phyloP scores from a whole-genome alignment of 2,888 invertebrate species.

The Smittia sp. region DNA sequence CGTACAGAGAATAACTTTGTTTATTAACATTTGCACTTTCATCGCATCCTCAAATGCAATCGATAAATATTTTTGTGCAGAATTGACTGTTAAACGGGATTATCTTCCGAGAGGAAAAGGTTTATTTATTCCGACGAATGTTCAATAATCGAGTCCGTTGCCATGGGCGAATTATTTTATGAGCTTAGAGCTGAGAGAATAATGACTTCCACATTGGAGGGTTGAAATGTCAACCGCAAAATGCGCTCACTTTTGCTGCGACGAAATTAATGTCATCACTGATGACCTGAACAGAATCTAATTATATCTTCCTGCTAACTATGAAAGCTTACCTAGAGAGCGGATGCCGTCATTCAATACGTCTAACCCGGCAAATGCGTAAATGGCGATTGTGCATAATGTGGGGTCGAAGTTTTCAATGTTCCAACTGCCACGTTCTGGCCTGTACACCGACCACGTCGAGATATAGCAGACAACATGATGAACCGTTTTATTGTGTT shows the following conservation, averaged over 20 bases:
- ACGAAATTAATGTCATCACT: not conserved
- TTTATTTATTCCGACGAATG: not conserved
- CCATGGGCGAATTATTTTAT: not conserved
- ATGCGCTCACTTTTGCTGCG: not conserved
- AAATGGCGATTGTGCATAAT: slow-evolving; percentile 77
- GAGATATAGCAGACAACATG: slow-evolving; percentile 76
- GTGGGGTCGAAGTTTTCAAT: slow-evolving; percentile 68
- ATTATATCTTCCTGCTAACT: not conserved
- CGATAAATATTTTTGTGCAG: not conserved
- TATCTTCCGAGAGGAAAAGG: not conserved
- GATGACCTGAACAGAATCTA: not conserved
- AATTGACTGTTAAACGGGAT: not conserved
- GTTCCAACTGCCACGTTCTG: slow-evolving; percentile 62
- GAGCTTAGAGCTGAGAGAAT: too few relatives aligned
- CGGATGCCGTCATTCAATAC: slow-evolving; percentile 63
- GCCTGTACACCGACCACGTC: slow-evolving; percentile 76
- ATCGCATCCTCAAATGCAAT: not conserved
- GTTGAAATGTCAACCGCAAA: not conserved
- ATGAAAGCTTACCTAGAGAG: slow-evolving; percentile 60
- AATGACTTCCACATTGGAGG: not conserved
- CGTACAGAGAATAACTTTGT: not conserved
- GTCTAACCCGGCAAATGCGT: slow-evolving; percentile 78
- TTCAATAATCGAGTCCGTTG: not conserved
- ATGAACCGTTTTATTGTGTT: slow-evolving; percentile 67
- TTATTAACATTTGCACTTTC: slow-evolving; percentile 7